These are phyloP conservation scores for Butorides virescens DNA, from an alignment of 2,113 vertebrate genomes.

Conservation along the genomic window DNA sequence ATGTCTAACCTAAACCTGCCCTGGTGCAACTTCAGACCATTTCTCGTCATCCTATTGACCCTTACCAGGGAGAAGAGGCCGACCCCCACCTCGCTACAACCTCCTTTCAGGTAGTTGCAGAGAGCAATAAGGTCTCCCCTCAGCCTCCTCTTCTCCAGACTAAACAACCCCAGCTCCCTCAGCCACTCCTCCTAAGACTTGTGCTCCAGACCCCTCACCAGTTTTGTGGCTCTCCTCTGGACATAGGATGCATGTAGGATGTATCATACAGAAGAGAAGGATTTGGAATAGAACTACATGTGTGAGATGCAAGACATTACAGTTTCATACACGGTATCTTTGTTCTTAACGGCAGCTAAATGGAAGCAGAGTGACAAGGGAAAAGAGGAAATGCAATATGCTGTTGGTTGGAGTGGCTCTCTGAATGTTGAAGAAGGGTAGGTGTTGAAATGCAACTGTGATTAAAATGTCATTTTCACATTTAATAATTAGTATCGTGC, in stretches of 20 bases:
- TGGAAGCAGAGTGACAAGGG: constrained; percentile 90
- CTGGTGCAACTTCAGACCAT: too few species aligned
- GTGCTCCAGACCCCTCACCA: too few species aligned
- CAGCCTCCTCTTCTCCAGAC: too few species aligned
- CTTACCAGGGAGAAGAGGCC: too few species aligned
- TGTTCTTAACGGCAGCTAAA: constrained; percentile 81
- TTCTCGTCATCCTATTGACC: too few species aligned
- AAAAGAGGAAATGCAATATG: constrained; percentile 93
- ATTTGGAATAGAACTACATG: not conserved
- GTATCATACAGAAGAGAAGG: not conserved
- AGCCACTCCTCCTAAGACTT: too few species aligned
- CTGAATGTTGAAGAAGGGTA: constrained; percentile 91
- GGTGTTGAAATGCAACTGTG: constrained; percentile 42
- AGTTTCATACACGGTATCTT: not conserved
- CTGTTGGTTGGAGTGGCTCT: constrained; percentile 90
- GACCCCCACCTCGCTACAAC: too few species aligned
- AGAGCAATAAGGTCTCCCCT: too few species aligned
- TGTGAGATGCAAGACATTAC: not conserved
- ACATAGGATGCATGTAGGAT: not conserved
- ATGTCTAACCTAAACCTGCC: too few species aligned
- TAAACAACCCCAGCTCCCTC: too few species aligned
- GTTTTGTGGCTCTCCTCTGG: too few species aligned
- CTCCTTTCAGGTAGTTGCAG: too few species aligned
- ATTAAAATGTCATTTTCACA: not conserved
- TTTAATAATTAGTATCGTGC: not conserved